Evolutionary conservation across 2,797 vertebrate genomes (phyloP).

Genomic region (Falco rusticolus): DNA sequence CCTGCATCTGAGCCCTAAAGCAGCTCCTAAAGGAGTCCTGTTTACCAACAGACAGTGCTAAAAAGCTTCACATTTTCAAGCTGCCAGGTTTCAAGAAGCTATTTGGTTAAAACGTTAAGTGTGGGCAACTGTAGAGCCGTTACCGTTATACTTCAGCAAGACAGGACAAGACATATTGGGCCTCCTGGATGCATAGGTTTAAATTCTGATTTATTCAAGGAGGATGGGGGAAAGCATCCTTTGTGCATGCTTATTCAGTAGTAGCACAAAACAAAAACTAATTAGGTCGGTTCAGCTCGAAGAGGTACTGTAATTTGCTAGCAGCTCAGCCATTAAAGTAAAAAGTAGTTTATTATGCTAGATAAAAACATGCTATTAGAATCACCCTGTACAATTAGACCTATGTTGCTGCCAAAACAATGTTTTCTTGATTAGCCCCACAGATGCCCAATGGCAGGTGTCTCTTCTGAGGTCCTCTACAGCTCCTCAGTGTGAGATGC

Average conservation of each 20-base stretch:
- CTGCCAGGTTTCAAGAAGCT: neutral
- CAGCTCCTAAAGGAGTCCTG: neutral
- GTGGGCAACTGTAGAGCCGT: neutral
- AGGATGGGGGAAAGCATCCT: neutral
- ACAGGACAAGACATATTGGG: neutral
- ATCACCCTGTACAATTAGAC: neutral
- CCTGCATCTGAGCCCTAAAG: neutral
- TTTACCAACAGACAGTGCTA: neutral
- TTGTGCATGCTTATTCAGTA: neutral
- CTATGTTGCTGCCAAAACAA: neutral
- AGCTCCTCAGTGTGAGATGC: neutral
- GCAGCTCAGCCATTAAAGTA: neutral
- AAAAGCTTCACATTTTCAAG: neutral
- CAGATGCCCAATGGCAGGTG: neutral
- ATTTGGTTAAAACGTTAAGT: neutral
- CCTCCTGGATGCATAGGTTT: neutral
- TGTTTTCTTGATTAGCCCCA: neutral
- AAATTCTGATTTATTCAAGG: slow-evolving; percentile 6
- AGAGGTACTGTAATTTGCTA: slow-evolving; percentile 15
- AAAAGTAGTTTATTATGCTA: neutral
- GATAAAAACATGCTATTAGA: neutral
- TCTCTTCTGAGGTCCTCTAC: neutral
- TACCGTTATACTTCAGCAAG: neutral
- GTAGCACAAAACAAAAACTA: neutral
- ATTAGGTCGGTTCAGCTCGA: neutral